A percentile compares a stretch with the other conserved stretches of the same genome.
These are phyloP conservation scores for Phorcus lineatus DNA, from an alignment of 2,888 invertebrate genomes.

Conservation along the genomic window DNA sequence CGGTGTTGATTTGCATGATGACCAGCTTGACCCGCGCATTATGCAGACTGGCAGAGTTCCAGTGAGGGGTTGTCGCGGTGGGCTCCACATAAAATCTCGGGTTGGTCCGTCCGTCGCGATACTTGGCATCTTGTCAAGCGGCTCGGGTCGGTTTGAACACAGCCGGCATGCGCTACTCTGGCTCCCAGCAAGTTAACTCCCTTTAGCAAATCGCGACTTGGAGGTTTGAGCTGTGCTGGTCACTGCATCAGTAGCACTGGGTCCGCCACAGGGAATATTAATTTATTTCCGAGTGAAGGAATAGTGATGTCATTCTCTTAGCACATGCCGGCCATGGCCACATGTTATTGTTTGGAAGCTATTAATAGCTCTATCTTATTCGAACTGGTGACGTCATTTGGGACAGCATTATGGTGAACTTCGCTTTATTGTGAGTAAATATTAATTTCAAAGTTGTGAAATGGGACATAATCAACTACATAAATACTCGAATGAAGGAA, in stretches of 20 bases:
- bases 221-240: background rate
- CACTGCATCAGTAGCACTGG: background rate
- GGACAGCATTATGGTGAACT: background rate
- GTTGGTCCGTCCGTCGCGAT: background rate
- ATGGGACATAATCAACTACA: background rate
- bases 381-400: constrained; percentile 5
- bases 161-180: too few relatives aligned
- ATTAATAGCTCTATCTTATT: constrained; percentile 13
- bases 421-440: background rate
- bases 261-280: constrained; percentile 3
- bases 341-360: constrained; percentile 10
- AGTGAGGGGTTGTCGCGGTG: too few relatives aligned
- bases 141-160: background rate
- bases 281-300: background rate
- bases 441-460: background rate
- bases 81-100: too few relatives aligned
- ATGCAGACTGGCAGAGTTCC: too few relatives aligned
- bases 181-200: too few relatives aligned
- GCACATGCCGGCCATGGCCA: background rate
- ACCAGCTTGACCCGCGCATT: too few relatives aligned
- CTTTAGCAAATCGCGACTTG: too few relatives aligned
- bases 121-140: background rate
- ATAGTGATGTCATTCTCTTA: constrained; percentile 15
- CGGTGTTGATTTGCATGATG: too few relatives aligned
- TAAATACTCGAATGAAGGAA: background rate